Evolutionary conservation across 2,113 vertebrate genomes (phyloP).

Genomic region (Aplodontia rufa): DNA sequence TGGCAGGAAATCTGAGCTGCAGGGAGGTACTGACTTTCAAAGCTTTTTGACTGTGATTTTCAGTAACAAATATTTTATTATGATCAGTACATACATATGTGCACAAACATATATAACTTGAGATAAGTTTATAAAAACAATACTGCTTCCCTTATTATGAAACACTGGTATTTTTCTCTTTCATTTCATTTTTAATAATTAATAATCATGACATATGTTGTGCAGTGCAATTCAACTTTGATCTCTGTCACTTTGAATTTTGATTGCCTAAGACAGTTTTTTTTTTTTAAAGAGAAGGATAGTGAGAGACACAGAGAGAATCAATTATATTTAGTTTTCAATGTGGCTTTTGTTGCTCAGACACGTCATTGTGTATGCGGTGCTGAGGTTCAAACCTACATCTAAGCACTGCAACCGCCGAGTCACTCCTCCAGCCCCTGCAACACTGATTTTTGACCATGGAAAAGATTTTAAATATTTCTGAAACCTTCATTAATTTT

Average conservation of each 20-base stretch:
- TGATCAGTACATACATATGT: not conserved
- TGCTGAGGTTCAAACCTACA: too few relatives aligned
- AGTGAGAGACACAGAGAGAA: too few relatives aligned
- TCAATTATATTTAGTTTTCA: too few relatives aligned
- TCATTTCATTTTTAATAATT: not conserved
- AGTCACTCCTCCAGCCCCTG: too few relatives aligned
- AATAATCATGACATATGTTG: not conserved
- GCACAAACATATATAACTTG: not conserved
- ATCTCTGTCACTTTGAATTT: not conserved
- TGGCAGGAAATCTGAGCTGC: not conserved
- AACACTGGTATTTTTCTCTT: not conserved
- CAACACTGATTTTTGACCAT: not conserved
- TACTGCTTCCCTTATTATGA: not conserved
- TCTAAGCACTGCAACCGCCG: too few relatives aligned
- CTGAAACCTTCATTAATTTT: slow-evolving; percentile 13
- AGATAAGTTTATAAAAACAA: not conserved
- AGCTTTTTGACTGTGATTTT: not conserved
- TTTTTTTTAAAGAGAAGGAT: too few relatives aligned
- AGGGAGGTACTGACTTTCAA: not conserved
- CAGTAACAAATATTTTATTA: not conserved
- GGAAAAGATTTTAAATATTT: not conserved
- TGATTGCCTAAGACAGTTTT: not conserved
- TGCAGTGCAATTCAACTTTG: not conserved
- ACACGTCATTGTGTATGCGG: too few relatives aligned
- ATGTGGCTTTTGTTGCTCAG: too few relatives aligned